These are phyloP conservation scores for Lutjanus argentimaculatus DNA, from an alignment of 2,797 vertebrate genomes.

Conservation along the genomic window DNA sequence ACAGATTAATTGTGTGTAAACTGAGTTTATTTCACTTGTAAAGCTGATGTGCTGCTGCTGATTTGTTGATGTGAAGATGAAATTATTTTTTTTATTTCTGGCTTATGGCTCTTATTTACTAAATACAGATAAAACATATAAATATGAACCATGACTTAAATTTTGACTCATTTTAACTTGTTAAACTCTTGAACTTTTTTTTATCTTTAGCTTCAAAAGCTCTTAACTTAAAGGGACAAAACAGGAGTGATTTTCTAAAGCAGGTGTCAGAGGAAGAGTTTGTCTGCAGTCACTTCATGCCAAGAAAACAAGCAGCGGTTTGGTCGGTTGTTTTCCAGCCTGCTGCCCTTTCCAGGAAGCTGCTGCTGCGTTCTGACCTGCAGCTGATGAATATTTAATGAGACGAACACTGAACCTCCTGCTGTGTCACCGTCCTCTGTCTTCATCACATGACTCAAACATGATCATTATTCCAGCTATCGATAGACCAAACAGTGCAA, in stretches of 20 bases:
- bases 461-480: not conserved
- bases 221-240: not conserved
- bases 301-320: not conserved
- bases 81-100: no score
- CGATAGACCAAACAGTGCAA: no score
- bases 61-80: not conserved
- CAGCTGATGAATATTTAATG: slow-evolving; percentile 52
- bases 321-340: not conserved
- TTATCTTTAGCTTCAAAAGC: not conserved
- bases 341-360: slow-evolving; percentile 33
- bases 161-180: not conserved
- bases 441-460: not conserved
- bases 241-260: not conserved
- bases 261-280: not conserved
- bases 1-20: no score
- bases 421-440: slow-evolving; percentile 14
- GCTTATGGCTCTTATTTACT: not conserved
- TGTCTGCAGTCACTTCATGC: no score
- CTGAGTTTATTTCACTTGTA: not conserved
- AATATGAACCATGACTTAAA: not conserved
- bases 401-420: slow-evolving; percentile 5
- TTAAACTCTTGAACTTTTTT: not conserved
- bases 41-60: not conserved
- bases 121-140: no score
- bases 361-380: slow-evolving; percentile 43